Evolutionary conservation across 2,113 vertebrate genomes (phyloP).

Genomic region (Microtus montanus): DNA sequence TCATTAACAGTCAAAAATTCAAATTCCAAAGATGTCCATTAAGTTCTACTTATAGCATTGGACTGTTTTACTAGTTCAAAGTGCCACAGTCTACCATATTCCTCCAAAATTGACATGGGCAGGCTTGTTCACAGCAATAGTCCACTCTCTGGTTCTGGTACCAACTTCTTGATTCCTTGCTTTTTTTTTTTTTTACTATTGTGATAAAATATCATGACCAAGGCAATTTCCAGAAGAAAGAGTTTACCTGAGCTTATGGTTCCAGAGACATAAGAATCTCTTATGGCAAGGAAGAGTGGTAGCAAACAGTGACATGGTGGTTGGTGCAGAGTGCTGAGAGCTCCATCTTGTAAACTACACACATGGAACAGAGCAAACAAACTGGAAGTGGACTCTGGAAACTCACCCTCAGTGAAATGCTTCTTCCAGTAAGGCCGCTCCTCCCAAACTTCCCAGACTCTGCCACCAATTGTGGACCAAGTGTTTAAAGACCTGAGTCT

Average conservation of each 20-base stretch:
- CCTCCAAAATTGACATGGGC: no score
- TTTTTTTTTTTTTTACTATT: background rate
- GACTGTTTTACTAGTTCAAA: no score
- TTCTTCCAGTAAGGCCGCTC: background rate
- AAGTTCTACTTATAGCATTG: no score
- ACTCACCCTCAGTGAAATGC: background rate
- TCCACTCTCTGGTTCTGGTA: background rate
- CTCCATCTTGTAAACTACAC: background rate
- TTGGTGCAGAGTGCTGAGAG: background rate
- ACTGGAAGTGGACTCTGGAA: background rate
- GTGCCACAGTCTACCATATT: no score
- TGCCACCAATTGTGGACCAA: background rate
- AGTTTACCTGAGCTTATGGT: background rate
- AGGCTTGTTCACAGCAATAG: background rate
- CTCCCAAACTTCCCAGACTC: background rate
- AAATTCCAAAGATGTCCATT: no score
- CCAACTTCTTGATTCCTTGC: background rate
- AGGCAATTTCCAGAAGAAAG: background rate
- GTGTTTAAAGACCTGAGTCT: background rate
- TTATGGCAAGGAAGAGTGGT: background rate
- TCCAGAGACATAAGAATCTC: background rate
- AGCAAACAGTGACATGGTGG: background rate
- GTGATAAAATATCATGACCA: background rate
- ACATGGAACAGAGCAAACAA: background rate
- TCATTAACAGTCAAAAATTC: no score